phyloP scores from a whole-genome alignment of 1,140 invertebrate species.

The Drosophila seguyi region DNA sequence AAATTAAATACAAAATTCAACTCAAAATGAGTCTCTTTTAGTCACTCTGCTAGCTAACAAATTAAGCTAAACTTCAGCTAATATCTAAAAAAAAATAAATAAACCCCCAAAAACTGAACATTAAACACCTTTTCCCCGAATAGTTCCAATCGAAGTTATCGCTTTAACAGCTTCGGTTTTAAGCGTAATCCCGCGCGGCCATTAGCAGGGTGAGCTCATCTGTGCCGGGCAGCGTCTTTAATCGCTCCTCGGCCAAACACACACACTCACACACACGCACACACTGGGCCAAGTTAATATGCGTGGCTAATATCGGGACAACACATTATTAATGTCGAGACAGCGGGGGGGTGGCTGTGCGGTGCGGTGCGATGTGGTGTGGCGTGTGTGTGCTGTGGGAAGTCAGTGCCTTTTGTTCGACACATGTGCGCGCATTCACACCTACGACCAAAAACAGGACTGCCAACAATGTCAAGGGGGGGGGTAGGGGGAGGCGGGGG shows the following conservation, averaged over 20 bases:
- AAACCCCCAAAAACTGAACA: neutral
- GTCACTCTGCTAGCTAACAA: no score
- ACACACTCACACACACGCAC: neutral
- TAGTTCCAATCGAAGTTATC: neutral
- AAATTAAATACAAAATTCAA: no score
- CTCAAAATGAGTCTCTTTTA: no score
- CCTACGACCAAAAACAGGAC: constrained; percentile 68
- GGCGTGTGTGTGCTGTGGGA: constrained; percentile 6
- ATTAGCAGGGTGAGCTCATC: constrained; percentile 32
- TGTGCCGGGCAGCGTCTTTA: constrained; percentile 44
- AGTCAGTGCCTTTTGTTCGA: constrained; percentile 70
- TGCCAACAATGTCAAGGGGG: constrained; percentile 31
- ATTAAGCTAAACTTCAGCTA: neutral
- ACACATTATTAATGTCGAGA: constrained; percentile 74
- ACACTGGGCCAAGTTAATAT: constrained; percentile 66
- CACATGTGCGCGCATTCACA: constrained; percentile 81
- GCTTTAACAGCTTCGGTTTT: neutral
- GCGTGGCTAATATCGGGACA: constrained; percentile 76
- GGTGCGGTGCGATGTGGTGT: neutral
- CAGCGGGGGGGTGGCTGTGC: constrained; percentile 44
- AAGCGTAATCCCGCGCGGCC: neutral
- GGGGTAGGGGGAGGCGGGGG: no score
- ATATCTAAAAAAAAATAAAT: neutral
- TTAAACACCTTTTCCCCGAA: neutral
- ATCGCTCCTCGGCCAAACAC: constrained; percentile 21